Base-by-base conservation (phyloP, 2,888 invertebrate genomes). In the Bembecia ichneumoniformis region DNA sequence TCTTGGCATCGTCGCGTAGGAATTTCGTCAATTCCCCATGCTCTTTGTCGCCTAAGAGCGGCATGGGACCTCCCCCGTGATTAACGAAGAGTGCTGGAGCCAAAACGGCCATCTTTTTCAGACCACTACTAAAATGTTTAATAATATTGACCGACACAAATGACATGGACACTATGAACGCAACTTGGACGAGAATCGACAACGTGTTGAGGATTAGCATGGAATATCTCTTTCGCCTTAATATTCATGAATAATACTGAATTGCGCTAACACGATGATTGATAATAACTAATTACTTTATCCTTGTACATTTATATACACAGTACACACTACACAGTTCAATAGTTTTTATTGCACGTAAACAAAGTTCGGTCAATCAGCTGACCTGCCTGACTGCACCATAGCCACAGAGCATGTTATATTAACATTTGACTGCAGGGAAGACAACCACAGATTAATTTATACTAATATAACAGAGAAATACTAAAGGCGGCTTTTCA, bases 141-240 rank as follows among this genome's bases (percentile, higher is more conserved):
- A 86, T 64, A 55, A 87, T 74, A 57, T 87, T 87, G 83, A 84
- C 82, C 54, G 83, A 84, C 53, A 87, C 47, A 40, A 87, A 63
- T 50, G 83, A 76, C 74, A 86, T 74, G 71, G 74, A 79, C 64
- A 82, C 81, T 58, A 84, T 79, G 53, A 83, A 73, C 35, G 64
- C 70, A 28, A 86, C 70, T 68, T 83, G 84, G 43, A 84, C 28
- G 35, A 83, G 62, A 53, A 87, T 74, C 40, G 84, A 58, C 36
- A 87, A 55, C 34, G 86, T 82, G 65, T 86, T 86, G 55, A 87
- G 69, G 60, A 86, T 63, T 58, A 87, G 76, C 86, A 87, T 87
- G 72, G 62, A 77, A 64, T 58, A 57, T 56, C 53, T 54, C 59
- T 62, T 47, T 13, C 9, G 15, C 13, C 9, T 44, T 16, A 44